Evolutionary conservation across 1,140 invertebrate genomes (phyloP).

Genomic region (Drosophila ambigua): DNA sequence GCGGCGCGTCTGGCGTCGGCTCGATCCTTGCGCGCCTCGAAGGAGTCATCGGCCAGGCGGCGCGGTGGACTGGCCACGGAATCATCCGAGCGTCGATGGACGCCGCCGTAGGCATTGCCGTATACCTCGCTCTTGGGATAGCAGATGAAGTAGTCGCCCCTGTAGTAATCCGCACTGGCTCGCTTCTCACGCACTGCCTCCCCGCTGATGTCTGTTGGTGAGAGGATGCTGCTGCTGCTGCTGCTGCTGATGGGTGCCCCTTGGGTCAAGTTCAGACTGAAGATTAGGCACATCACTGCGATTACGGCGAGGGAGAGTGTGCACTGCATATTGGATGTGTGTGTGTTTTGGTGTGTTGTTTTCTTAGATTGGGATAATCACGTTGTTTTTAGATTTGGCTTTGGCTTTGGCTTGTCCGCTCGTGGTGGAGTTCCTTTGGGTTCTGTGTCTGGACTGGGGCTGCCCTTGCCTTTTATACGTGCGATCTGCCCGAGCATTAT

Average conservation of each 20-base stretch:
- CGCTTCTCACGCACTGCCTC: slow-evolving; percentile 59
- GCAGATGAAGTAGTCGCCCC: slow-evolving; percentile 61
- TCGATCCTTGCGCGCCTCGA: slow-evolving; percentile 42
- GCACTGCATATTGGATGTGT: slow-evolving; percentile 47
- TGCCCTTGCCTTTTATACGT: slow-evolving; percentile 55
- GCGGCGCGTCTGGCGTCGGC: slow-evolving; percentile 58
- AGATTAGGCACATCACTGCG: slow-evolving; percentile 23
- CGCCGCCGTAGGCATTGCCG: slow-evolving; percentile 20
- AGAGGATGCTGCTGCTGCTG: slow-evolving; percentile 30
- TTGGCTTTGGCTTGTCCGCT: slow-evolving; percentile 25
- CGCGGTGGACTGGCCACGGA: slow-evolving; percentile 13
- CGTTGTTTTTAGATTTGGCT: not conserved
- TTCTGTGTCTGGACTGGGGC: slow-evolving; percentile 51
- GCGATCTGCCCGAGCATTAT: slow-evolving; percentile 30
- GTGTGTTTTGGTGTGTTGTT: not conserved
- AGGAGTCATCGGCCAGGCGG: slow-evolving; percentile 37
- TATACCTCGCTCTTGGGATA: slow-evolving; percentile 70
- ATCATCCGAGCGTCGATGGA: slow-evolving; percentile 52
- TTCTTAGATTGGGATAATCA: not conserved
- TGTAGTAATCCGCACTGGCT: slow-evolving; percentile 45
- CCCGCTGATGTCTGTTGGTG: slow-evolving; percentile 54
- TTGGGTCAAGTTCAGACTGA: slow-evolving; percentile 24
- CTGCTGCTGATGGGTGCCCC: slow-evolving; percentile 32
- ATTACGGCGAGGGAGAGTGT: slow-evolving; percentile 21
- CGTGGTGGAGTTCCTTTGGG: slow-evolving; percentile 48